Evolutionary conservation across 2,113 vertebrate genomes (phyloP).

Genomic region (Nematolebias whitei): DNA sequence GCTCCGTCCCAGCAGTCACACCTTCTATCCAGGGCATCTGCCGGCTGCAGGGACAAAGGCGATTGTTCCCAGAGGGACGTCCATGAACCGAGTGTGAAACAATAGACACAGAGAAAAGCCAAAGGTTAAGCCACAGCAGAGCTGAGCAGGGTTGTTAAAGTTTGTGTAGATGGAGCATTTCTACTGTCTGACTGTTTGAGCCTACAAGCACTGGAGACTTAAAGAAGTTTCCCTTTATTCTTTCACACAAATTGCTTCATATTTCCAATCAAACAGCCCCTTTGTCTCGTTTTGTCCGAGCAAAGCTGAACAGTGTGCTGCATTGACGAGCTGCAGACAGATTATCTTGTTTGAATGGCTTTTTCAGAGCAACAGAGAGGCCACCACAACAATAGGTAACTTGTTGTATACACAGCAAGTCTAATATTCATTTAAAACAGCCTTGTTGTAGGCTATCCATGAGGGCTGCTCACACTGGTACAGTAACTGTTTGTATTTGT

Average conservation of each 20-base stretch:
- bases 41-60: constrained; percentile 68
- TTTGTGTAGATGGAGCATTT: neutral
- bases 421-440: constrained; percentile 74
- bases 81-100: constrained; percentile 20
- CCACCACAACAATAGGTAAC: constrained; percentile 77
- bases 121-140: constrained; percentile 6
- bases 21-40: constrained; percentile 49
- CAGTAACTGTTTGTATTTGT: constrained; percentile 74
- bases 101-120: constrained; percentile 5
- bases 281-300: constrained; percentile 70
- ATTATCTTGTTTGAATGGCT: constrained; percentile 79
- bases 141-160: neutral
- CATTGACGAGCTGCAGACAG: constrained; percentile 74
- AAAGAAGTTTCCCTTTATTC: constrained; percentile 66
- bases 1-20: constrained; percentile 58
- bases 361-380: constrained; percentile 73
- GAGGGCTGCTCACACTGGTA: constrained; percentile 59
- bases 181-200: constrained; percentile 29
- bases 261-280: constrained; percentile 72
- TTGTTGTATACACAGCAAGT: constrained; percentile 76
- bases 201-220: constrained; percentile 28
- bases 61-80: constrained; percentile 57
- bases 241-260: constrained; percentile 68
- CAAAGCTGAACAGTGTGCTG: constrained; percentile 56
- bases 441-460: constrained; percentile 45